These are phyloP conservation scores for Sebastes elongatus DNA, from an alignment of 2,797 vertebrate species.

Conservation along the genomic window DNA sequence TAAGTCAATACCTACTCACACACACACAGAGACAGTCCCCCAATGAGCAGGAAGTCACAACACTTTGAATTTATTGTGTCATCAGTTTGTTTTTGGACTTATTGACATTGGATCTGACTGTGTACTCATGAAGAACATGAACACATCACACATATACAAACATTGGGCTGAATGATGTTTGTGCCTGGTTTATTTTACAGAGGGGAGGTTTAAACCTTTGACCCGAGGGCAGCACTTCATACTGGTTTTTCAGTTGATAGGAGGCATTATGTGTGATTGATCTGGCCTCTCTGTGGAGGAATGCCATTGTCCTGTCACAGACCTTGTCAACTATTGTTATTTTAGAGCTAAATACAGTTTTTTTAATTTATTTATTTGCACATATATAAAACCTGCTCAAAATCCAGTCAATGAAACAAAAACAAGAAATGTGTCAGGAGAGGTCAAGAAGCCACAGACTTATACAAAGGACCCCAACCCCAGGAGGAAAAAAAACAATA, in stretches of 20 bases:
- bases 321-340: background rate
- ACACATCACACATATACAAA: background rate
- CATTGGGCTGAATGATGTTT: background rate
- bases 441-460: no score
- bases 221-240: background rate
- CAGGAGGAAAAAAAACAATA: no score
- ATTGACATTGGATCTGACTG: background rate
- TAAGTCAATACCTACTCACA: background rate
- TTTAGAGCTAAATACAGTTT: background rate
- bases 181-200: background rate
- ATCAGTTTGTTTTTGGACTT: background rate
- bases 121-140: background rate
- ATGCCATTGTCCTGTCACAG: background rate
- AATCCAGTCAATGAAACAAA: no score
- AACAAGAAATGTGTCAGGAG: no score
- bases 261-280: background rate
- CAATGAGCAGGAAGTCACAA: background rate
- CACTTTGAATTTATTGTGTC: background rate
- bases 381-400: no score
- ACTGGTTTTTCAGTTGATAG: background rate
- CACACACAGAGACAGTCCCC: background rate
- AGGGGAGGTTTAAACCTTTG: conserved; percentile 38
- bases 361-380: no score
- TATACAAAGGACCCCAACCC: no score
- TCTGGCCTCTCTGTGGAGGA: background rate